Evolutionary conservation across 2,113 vertebrate genomes (phyloP).

Genomic region (Rhabdornis inornatus): DNA sequence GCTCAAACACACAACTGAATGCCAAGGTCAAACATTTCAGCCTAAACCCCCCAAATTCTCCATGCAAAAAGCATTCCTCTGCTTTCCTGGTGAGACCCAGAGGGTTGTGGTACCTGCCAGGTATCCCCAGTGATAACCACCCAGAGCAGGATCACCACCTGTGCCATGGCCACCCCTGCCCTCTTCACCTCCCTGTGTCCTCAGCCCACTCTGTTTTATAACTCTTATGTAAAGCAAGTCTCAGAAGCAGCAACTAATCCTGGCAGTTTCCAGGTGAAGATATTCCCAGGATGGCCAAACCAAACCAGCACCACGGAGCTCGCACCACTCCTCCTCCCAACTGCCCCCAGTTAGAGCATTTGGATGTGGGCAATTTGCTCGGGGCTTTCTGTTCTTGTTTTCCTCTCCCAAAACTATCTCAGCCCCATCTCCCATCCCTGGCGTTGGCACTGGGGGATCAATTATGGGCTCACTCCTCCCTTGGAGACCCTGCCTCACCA

Average conservation of each 20-base stretch:
- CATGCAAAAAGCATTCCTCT: not conserved
- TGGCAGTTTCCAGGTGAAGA: not conserved
- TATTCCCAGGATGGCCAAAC: not conserved
- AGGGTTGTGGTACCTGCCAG: not conserved
- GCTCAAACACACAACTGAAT: fast-evolving
- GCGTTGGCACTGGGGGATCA: not conserved
- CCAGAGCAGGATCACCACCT: not conserved
- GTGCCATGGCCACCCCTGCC: fast-evolving
- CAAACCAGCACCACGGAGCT: not conserved
- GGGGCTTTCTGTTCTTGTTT: not conserved
- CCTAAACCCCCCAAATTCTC: fast-evolving
- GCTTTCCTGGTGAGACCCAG: fast-evolving
- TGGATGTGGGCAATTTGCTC: not conserved
- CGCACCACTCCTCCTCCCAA: not conserved
- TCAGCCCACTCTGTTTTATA: not conserved
- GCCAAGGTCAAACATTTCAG: not conserved
- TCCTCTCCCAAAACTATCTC: not conserved
- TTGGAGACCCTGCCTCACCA: not conserved
- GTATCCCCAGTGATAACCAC: fast-evolving
- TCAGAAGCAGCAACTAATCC: not conserved
- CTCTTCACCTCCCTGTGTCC: not conserved
- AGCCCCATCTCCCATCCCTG: not conserved
- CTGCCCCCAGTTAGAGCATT: fast-evolving
- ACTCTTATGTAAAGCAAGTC: not conserved
- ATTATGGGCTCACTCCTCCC: not conserved